Conservation (phyloP, 2,888 invertebrate genomes). For the Dasypogon diadema region DNA sequence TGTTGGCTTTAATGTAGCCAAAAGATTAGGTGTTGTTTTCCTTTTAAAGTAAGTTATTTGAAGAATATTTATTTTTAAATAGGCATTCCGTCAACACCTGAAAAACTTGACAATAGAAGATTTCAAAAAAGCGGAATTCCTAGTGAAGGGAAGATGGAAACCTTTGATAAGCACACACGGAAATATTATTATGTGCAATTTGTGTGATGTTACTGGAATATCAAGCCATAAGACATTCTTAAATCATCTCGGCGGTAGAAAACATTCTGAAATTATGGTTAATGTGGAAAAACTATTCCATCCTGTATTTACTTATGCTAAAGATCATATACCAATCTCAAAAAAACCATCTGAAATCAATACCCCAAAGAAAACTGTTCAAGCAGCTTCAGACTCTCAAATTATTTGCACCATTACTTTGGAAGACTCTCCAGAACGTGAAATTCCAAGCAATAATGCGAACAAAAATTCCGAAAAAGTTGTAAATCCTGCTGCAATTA, state of each 20-base stretch:
- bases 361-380: not conserved
- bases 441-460: not conserved
- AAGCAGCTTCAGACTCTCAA: not conserved
- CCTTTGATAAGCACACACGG: not conserved
- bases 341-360: not conserved
- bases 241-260: slow-evolving; percentile 62
- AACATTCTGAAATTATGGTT: slow-evolving; percentile 61
- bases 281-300: slow-evolving; percentile 57
- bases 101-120: not conserved
- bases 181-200: not conserved
- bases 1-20: too few species aligned
- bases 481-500: slow-evolving; percentile 49
- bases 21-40: too few species aligned
- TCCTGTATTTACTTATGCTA: slow-evolving; percentile 5
- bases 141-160: not conserved
- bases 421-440: slow-evolving; percentile 52
- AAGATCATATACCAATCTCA: not conserved
- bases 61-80: not conserved
- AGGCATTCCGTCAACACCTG: not conserved
- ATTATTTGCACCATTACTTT: slow-evolving; percentile 4
- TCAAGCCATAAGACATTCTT: slow-evolving; percentile 55
- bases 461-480: not conserved
- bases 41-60: too few species aligned
- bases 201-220: slow-evolving; percentile 10
- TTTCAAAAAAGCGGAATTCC: slow-evolving; percentile 30